A percentile compares a stretch with the other conserved stretches of the same genome.
phyloP scores from a whole-genome alignment of 2,888 invertebrate species.

The Himalopsyche japonica region DNA sequence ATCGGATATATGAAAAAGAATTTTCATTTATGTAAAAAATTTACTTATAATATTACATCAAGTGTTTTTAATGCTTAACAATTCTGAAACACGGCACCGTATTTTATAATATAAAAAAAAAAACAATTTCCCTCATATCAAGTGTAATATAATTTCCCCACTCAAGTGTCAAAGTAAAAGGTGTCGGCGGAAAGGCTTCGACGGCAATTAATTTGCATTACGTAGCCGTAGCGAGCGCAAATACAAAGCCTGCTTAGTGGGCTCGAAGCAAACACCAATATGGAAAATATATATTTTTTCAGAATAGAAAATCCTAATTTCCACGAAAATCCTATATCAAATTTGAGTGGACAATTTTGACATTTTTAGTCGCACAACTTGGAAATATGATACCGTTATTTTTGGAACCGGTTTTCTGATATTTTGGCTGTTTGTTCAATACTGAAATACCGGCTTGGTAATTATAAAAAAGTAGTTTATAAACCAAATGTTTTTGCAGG shows the following conservation, averaged over 20 bases:
- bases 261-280: constrained; percentile 8
- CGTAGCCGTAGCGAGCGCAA: constrained; percentile 2
- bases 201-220: constrained; percentile 23
- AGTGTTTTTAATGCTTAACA: neutral
- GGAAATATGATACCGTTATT: too few relatives aligned
- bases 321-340: neutral
- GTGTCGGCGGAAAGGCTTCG: neutral
- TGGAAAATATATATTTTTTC: neutral
- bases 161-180: neutral
- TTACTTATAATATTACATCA: neutral
- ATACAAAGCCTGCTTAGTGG: constrained; percentile 24
- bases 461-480: too few relatives aligned
- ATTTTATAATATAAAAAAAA: neutral
- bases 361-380: too few relatives aligned
- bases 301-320: neutral
- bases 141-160: neutral
- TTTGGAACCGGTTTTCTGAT: too few relatives aligned
- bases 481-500: too few relatives aligned
- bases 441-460: too few relatives aligned
- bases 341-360: neutral
- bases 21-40: neutral
- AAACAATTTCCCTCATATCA: neutral
- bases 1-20: too few relatives aligned
- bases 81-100: neutral
- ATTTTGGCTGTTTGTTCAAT: too few relatives aligned